Conservation (phyloP, 2,113 vertebrate species). For the Pelmatolapia mariae region DNA sequence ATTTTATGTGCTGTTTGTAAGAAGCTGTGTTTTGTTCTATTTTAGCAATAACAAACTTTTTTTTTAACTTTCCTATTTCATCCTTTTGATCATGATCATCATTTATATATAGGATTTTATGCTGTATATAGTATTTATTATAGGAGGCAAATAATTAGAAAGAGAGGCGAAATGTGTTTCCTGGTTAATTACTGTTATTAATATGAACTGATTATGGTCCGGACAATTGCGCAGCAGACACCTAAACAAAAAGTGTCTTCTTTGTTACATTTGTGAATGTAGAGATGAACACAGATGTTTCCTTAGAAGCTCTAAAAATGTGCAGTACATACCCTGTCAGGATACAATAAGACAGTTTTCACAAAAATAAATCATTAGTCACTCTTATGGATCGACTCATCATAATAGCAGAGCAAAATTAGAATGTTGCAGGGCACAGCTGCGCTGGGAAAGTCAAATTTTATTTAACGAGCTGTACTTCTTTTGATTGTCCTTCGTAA, state of each 20-base stretch:
- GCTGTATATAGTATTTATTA: neutral
- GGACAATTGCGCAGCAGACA: accelerated
- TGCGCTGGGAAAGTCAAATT: neutral
- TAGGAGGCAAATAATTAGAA: neutral
- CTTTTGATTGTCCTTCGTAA: neutral
- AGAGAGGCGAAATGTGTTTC: neutral
- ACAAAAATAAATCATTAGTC: neutral
- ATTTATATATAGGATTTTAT: neutral
- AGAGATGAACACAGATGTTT: neutral
- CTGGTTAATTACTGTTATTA: neutral
- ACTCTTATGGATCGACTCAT: neutral
- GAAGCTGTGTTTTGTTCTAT: neutral
- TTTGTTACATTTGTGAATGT: neutral
- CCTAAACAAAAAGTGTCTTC: neutral
- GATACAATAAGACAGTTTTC: neutral
- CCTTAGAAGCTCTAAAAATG: neutral
- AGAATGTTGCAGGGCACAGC: neutral
- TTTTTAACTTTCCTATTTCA: neutral
- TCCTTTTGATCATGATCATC: neutral
- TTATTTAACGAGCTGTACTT: neutral
- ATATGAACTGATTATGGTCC: neutral
- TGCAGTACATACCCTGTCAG: neutral
- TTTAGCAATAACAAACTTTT: neutral
- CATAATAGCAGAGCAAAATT: neutral
- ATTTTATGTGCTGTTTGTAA: neutral